Evolutionary conservation across 2,113 vertebrate species (phyloP).

Genomic region (Tringa solitaria): DNA sequence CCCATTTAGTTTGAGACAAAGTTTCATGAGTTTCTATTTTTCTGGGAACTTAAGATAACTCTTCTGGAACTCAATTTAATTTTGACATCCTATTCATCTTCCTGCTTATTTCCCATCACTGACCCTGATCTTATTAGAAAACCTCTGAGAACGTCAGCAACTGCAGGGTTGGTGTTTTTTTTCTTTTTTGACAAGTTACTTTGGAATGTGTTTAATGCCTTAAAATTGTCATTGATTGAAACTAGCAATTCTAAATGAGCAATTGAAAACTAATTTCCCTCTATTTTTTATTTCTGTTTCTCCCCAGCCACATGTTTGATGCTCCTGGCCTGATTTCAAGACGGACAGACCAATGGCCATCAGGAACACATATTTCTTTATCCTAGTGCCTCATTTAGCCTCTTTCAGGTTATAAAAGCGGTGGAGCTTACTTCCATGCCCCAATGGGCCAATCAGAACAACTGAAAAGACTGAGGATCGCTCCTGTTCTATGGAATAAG

Average conservation of each 20-base stretch:
- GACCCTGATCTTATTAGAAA: slow-evolving; percentile 75
- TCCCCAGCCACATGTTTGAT: slow-evolving; percentile 11
- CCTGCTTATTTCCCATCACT: slow-evolving; percentile 71
- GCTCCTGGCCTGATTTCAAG: slow-evolving; percentile 34
- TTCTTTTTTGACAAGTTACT: slow-evolving; percentile 58
- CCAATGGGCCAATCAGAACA: rapidly evolving
- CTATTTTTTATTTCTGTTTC: slow-evolving; percentile 42
- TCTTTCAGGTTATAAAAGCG: not conserved
- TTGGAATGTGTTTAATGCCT: slow-evolving; percentile 69
- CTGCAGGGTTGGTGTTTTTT: not conserved
- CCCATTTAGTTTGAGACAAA: slow-evolving; percentile 10
- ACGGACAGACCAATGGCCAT: not conserved
- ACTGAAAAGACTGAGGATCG: not conserved
- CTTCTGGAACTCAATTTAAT: slow-evolving; percentile 75
- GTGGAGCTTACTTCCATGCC: not conserved
- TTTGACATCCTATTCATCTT: slow-evolving; percentile 79
- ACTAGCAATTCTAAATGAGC: slow-evolving; percentile 70
- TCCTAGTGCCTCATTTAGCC: not conserved
- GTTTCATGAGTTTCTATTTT: slow-evolving; percentile 41
- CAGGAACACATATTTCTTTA: not conserved
- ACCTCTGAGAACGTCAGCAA: slow-evolving; percentile 67
- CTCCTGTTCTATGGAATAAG: not conserved
- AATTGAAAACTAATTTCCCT: slow-evolving; percentile 66
- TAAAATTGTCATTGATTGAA: slow-evolving; percentile 80
- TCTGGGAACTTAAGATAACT: slow-evolving; percentile 63